These are phyloP conservation scores for Sardina pilchardus DNA, from an alignment of 2,113 vertebrate species.

Conservation along the genomic window DNA sequence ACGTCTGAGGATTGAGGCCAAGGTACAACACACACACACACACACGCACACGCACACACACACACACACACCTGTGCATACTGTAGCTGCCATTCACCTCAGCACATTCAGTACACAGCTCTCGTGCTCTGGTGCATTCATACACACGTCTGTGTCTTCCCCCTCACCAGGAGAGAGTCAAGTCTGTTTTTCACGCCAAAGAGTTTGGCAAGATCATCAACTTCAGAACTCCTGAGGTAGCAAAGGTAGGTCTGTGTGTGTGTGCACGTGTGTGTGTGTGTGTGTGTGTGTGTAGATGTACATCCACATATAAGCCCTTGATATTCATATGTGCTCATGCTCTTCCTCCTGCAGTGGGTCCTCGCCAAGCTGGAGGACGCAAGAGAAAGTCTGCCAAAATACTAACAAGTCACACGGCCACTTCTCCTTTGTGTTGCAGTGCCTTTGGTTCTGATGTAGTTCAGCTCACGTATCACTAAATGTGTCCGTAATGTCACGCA, in stretches of 20 bases:
- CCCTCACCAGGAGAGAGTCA: slow-evolving; percentile 85
- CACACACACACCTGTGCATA: no score
- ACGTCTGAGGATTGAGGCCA: slow-evolving; percentile 92
- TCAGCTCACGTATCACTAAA: background rate
- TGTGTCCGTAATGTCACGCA: background rate
- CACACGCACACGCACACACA: no score
- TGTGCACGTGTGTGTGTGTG: background rate
- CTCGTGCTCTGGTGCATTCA: background rate
- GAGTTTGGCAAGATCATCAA: slow-evolving; percentile 99
- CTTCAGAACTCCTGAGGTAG: slow-evolving; percentile 88
- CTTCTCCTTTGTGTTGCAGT: slow-evolving; percentile 53
- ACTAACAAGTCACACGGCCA: slow-evolving; percentile 33
- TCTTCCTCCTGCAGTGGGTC: slow-evolving; percentile 82
- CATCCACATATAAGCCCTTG: background rate
- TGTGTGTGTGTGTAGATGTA: background rate
- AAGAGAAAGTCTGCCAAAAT: slow-evolving; percentile 81
- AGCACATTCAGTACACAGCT: background rate
- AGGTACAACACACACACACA: slow-evolving; percentile 69
- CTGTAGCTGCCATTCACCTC: background rate
- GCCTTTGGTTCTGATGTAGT: slow-evolving; percentile 62
- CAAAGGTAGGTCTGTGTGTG: slow-evolving; percentile 74
- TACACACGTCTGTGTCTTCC: background rate
- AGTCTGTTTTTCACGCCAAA: slow-evolving; percentile 96
- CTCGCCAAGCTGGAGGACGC: slow-evolving; percentile 89
- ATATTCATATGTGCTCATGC: background rate